These are phyloP conservation scores for Heliocidaris erythrogramma DNA, from an alignment of 35 echinoderm and acorn worm genomes.

Conservation along the genomic window DNA sequence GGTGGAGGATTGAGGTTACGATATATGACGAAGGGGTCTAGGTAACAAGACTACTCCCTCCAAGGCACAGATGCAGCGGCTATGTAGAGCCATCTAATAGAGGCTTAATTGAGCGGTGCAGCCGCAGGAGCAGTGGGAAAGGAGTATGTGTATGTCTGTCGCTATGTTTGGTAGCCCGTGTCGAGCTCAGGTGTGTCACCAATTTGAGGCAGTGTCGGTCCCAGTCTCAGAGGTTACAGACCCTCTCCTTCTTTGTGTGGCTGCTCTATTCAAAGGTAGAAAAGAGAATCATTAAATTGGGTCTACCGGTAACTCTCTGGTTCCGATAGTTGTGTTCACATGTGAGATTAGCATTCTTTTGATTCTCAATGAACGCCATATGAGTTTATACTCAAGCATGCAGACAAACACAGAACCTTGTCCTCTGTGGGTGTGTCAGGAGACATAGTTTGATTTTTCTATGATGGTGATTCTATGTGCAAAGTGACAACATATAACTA, in stretches of 20 bases:
- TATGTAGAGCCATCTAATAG: slow-evolving; percentile 13
- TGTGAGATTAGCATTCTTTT: too few species aligned
- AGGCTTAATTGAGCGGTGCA: background rate
- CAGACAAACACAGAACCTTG: too few species aligned
- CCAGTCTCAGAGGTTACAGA: background rate
- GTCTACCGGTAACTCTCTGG: background rate
- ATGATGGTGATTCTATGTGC: too few species aligned
- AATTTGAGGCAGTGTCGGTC: slow-evolving; percentile 32
- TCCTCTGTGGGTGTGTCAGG: too few species aligned
- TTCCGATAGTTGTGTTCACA: background rate
- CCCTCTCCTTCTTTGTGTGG: background rate
- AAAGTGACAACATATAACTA: too few species aligned
- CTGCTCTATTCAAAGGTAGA: background rate
- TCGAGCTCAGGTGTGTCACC: slow-evolving; percentile 28
- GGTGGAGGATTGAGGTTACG: background rate
- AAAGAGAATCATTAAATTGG: background rate
- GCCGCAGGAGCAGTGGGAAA: slow-evolving; percentile 20
- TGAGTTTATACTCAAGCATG: too few species aligned
- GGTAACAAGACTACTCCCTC: background rate
- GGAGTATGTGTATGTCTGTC: slow-evolving; percentile 32
- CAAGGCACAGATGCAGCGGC: background rate
- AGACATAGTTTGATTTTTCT: too few species aligned
- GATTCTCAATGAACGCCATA: too few species aligned
- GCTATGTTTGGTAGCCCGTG: slow-evolving; percentile 19
- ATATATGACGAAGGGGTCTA: background rate